A percentile compares a stretch with the other conserved stretches of the same genome.
phyloP scores from a whole-genome alignment of 2,888 invertebrate species.

The Chesias legatella region DNA sequence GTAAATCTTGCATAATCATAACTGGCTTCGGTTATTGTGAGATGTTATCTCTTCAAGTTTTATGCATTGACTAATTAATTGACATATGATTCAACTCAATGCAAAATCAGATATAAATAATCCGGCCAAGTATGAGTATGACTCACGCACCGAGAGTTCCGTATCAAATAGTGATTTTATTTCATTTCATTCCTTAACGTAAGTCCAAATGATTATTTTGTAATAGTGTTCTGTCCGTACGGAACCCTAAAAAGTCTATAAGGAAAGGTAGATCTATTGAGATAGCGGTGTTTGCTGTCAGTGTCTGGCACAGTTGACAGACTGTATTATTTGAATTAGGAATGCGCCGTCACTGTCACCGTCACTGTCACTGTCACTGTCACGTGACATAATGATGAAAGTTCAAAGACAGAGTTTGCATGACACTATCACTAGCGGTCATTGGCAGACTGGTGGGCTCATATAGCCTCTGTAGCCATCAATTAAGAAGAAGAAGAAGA shows the following conservation, averaged over 20 bases:
- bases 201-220: too few relatives aligned
- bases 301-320: slow-evolving; percentile 22
- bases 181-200: too few relatives aligned
- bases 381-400: slow-evolving; percentile 36
- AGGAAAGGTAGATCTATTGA: slow-evolving; percentile 43
- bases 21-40: too few relatives aligned
- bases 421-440: too few relatives aligned
- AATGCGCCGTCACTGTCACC: slow-evolving; percentile 33
- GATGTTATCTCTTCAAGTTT: not conserved
- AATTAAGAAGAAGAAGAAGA: too few relatives aligned
- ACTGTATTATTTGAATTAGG: slow-evolving; percentile 32
- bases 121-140: too few relatives aligned
- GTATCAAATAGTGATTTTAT: too few relatives aligned
- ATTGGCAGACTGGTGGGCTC: too few relatives aligned
- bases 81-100: slow-evolving; percentile 15
- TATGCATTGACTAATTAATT: slow-evolving; percentile 16
- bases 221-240: too few relatives aligned
- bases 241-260: slow-evolving; percentile 19
- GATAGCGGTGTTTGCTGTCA: slow-evolving; percentile 39
- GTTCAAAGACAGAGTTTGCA: slow-evolving; percentile 29
- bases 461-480: too few relatives aligned
- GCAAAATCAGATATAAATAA: slow-evolving; percentile 14
- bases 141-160: too few relatives aligned
- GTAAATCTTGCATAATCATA: too few relatives aligned
- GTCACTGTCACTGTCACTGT: slow-evolving; percentile 33